Conservation (phyloP, 2,797 vertebrate genomes). For the Linurgus olivaceus region DNA sequence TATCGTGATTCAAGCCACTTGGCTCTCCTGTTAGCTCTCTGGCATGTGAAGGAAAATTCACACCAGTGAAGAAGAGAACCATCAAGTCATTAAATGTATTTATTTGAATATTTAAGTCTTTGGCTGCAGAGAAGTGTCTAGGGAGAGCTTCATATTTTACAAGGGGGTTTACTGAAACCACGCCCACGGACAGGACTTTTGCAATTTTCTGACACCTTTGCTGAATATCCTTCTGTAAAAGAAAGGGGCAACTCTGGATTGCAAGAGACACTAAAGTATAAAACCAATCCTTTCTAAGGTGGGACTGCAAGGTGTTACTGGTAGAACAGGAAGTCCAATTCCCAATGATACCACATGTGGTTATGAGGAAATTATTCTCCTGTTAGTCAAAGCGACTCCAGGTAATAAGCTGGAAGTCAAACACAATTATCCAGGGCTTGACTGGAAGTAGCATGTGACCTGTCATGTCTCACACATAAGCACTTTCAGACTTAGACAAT, state of each 20-base stretch:
- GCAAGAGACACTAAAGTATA: neutral
- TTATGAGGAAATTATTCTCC: neutral
- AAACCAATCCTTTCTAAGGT: neutral
- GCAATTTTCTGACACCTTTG: neutral
- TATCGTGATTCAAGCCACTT: slow-evolving; percentile 25
- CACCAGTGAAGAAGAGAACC: slow-evolving; percentile 7
- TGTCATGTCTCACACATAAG: neutral
- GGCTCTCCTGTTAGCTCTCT: slow-evolving; percentile 12
- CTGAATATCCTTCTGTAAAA: neutral
- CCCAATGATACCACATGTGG: neutral
- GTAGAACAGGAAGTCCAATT: neutral
- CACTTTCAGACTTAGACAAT: neutral
- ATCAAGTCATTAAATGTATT: slow-evolving; percentile 11
- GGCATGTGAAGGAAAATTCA: slow-evolving; percentile 24
- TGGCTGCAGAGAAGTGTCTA: neutral
- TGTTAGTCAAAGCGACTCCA: neutral
- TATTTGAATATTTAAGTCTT: slow-evolving; percentile 13
- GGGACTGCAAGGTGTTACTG: neutral
- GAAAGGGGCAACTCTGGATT: neutral
- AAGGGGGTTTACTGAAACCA: neutral
- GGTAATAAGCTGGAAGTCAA: neutral
- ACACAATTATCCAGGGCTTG: neutral
- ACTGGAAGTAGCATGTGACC: neutral
- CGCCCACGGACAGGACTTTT: neutral
- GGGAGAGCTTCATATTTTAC: slow-evolving; percentile 12